Evolutionary conservation across 2,113 vertebrate species (phyloP).

Genomic region (Riparia riparia): DNA sequence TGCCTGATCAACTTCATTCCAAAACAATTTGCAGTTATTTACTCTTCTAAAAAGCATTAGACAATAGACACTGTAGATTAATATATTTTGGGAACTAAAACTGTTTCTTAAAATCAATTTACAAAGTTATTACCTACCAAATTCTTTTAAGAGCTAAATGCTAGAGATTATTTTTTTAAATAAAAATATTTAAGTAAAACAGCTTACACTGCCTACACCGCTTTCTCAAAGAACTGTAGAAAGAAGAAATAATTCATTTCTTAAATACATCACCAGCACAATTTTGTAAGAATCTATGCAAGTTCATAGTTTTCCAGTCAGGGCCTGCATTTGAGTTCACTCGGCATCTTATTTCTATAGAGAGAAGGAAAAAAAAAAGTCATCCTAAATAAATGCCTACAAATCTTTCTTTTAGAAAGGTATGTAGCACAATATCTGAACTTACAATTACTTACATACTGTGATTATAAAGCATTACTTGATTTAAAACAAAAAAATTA

Average conservation of each 20-base stretch:
- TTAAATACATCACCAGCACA: not conserved
- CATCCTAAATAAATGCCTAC: not conserved
- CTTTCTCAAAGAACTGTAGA: not conserved
- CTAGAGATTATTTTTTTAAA: not conserved
- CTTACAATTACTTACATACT: not conserved
- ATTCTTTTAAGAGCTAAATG: not conserved
- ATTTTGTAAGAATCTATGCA: not conserved
- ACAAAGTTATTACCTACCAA: not conserved
- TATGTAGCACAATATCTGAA: not conserved
- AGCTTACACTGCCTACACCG: not conserved
- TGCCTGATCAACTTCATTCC: not conserved
- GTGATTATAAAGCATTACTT: not conserved
- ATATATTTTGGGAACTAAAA: not conserved
- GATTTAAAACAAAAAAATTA: not conserved
- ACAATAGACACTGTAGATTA: not conserved
- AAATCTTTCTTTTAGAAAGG: not conserved
- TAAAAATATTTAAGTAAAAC: not conserved
- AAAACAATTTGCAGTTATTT: not conserved
- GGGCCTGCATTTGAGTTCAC: not conserved
- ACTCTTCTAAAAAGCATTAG: not conserved
- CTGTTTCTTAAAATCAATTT: not conserved
- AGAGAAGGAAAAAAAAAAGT: not conserved
- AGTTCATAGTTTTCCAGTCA: not conserved
- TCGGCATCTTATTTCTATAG: not conserved
- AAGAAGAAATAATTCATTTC: not conserved